These are phyloP conservation scores for Aradophagus sp. DNA, from an alignment of 1,140 invertebrate genomes.

Conservation along the genomic window DNA sequence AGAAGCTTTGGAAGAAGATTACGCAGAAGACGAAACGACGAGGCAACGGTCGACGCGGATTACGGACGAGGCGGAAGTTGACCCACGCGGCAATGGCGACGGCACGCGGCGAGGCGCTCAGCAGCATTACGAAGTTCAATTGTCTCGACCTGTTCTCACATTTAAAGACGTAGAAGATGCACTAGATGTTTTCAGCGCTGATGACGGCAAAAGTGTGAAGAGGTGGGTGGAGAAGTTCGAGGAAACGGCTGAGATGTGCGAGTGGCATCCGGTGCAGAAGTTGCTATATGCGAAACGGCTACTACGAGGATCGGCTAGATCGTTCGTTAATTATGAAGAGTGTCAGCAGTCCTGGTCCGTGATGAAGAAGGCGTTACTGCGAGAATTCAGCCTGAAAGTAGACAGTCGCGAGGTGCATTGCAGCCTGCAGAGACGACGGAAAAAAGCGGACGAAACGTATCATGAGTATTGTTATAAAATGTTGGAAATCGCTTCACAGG, in stretches of 20 bases:
- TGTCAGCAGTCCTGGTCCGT: not conserved
- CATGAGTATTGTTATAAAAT: constrained; percentile 51
- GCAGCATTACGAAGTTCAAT: too few species aligned
- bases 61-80: too few species aligned
- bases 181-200: constrained; percentile 47
- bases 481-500: constrained; percentile 59
- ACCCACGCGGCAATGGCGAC: not conserved
- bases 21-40: not conserved
- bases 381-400: constrained; percentile 39
- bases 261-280: constrained; percentile 1
- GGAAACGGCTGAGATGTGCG: constrained; percentile 6
- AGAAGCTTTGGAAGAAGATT: constrained; percentile 1
- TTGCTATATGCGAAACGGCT: not conserved
- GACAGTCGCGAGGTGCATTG: constrained; percentile 29
- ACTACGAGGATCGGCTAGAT: too few species aligned
- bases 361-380: constrained; percentile 24
- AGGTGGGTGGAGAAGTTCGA: constrained; percentile 51
- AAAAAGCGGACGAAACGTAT: constrained; percentile 46
- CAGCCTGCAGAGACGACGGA: constrained; percentile 25
- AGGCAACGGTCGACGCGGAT: not conserved
- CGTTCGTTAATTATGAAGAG: not conserved
- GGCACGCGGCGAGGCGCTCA: not conserved
- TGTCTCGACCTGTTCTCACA: too few species aligned
- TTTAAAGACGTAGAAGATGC: constrained; percentile 51
- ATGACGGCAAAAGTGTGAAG: constrained; percentile 36